These are phyloP conservation scores for Drosophila trichaetosa DNA, from an alignment of 2,888 invertebrate species.

Conservation along the genomic window DNA sequence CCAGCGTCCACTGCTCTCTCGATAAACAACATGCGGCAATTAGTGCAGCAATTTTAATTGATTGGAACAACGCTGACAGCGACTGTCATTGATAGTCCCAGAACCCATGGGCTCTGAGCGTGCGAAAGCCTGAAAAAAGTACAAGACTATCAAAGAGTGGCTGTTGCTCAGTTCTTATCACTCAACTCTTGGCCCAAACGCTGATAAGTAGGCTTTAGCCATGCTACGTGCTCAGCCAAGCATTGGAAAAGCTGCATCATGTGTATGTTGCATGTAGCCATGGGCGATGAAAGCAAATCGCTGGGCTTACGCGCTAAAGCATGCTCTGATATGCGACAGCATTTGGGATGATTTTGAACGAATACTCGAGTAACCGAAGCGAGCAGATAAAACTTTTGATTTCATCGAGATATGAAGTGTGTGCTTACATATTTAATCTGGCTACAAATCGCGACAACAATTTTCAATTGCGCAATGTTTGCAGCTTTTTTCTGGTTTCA, in stretches of 20 bases:
- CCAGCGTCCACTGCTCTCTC: conserved; percentile 2
- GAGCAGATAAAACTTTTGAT: not conserved
- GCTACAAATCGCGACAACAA: not conserved
- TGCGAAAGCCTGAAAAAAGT: conserved; percentile 47
- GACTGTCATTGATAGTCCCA: conserved; percentile 27
- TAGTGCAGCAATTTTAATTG: conserved; percentile 71
- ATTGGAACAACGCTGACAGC: conserved; percentile 45
- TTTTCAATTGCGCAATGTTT: not conserved
- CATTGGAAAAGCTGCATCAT: conserved; percentile 12
- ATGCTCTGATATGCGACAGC: conserved; percentile 10
- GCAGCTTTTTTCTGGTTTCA: not conserved
- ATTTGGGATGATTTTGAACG: not conserved
- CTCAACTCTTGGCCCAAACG: conserved; percentile 25
- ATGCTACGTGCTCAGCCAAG: conserved; percentile 44
- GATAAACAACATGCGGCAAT: conserved; percentile 69
- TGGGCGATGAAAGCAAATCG: not conserved
- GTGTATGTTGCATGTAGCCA: conserved; percentile 7
- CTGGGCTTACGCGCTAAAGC: conserved; percentile 3
- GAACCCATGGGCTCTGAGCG: conserved; percentile 27
- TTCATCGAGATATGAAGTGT: not conserved
- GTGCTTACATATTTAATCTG: not conserved
- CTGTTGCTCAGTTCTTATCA: conserved; percentile 35
- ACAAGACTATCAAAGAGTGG: conserved; percentile 21
- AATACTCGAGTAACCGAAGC: not conserved
- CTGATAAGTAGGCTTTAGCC: conserved; percentile 54